Percentiles rank a stretch among this genome's conserved stretches.
Conservation (phyloP, 2,797 vertebrate genomes). For the Anisognathus igniventris region DNA sequence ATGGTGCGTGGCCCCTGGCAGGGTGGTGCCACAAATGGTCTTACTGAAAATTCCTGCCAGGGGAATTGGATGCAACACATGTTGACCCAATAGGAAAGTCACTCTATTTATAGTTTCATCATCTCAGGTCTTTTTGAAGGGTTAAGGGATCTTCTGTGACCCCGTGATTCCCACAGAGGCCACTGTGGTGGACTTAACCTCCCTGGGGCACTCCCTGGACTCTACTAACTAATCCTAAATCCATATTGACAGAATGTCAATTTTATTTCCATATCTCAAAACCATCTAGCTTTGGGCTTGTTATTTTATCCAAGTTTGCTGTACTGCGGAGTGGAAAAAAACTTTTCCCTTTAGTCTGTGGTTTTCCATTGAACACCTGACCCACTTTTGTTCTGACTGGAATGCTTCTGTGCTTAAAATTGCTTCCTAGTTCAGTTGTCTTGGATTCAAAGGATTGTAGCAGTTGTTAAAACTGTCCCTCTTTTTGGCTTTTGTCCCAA, state of each 20-base stretch:
- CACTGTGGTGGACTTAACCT: not conserved
- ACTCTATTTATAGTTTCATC: not conserved
- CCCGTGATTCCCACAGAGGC: not conserved
- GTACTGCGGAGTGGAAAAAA: conserved; percentile 2
- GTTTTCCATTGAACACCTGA: conserved; percentile 50
- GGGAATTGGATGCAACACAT: not conserved
- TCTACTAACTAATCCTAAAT: not conserved
- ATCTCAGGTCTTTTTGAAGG: not conserved
- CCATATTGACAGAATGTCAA: not conserved
- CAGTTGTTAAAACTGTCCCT: not conserved
- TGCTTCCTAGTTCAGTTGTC: conserved; percentile 27
- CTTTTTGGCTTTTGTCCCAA: conserved; percentile 26
- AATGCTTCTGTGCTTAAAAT: conserved; percentile 39
- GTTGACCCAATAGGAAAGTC: not conserved
- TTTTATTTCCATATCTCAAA: not conserved
- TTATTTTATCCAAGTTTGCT: not conserved
- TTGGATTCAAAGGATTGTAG: conserved; percentile 28
- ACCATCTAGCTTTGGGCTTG: not conserved
- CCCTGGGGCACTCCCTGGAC: not conserved
- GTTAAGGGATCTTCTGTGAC: not conserved
- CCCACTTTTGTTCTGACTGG: conserved; percentile 43
- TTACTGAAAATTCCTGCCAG: not conserved
- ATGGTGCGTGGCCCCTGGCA: not conserved
- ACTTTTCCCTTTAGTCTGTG: conserved; percentile 23
- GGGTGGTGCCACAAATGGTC: not conserved